phyloP scores from a whole-genome alignment of 2,888 invertebrate species.

The Steinernema carpocapsae region DNA sequence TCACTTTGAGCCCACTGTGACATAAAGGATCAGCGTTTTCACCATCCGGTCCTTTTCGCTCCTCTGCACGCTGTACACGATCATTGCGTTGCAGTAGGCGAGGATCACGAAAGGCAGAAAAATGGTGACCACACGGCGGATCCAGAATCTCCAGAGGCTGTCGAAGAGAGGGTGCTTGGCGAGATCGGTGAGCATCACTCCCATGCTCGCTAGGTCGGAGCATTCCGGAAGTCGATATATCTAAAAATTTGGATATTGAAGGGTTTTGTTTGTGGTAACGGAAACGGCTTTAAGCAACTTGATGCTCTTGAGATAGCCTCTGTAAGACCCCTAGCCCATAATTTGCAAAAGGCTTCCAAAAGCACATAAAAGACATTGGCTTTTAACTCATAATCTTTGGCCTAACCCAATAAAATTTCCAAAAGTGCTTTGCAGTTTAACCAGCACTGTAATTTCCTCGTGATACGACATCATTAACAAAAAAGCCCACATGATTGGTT shows the following conservation, averaged over 20 bases:
- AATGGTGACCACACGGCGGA: constrained; percentile 60
- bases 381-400: no score
- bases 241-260: constrained; percentile 39
- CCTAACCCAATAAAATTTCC: no score
- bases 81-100: constrained; percentile 63
- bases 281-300: no score
- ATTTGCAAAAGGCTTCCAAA: no score
- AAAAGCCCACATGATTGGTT: no score
- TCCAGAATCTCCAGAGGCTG: constrained; percentile 61
- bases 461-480: no score
- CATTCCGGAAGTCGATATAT: constrained; percentile 51
- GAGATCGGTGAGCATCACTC: constrained; percentile 50
- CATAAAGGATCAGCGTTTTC: constrained; percentile 62
- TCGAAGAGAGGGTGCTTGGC: constrained; percentile 53
- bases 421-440: no score
- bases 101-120: constrained; percentile 64
- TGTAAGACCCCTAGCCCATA: no score
- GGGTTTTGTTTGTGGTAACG: no score
- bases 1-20: constrained; percentile 56
- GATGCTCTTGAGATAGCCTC: no score
- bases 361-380: no score
- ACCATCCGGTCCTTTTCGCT: constrained; percentile 61
- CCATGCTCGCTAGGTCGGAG: constrained; percentile 55
- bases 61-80: constrained; percentile 60
- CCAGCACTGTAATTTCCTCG: no score